Percentiles rank a stretch among this genome's conserved stretches.
Evolutionary conservation across 2,113 vertebrate genomes (phyloP).

Genomic region (Trichechus manatus): DNA sequence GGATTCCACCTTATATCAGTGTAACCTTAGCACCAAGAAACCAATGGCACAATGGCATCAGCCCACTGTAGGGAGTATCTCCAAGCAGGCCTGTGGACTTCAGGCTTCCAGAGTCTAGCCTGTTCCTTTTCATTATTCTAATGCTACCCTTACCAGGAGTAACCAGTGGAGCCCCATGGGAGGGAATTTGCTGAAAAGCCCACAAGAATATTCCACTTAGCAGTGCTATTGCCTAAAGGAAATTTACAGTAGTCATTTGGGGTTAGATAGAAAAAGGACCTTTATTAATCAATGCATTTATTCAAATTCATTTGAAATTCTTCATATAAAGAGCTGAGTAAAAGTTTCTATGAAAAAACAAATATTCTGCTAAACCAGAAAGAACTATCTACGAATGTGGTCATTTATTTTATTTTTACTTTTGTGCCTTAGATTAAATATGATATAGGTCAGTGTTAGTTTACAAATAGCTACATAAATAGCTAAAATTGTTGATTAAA

Average conservation of each 20-base stretch:
- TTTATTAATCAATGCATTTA: background rate
- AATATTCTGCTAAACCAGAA: background rate
- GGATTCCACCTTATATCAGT: background rate
- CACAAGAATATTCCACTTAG: background rate
- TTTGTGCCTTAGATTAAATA: background rate
- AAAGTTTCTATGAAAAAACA: slow-evolving; percentile 21
- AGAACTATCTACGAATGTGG: background rate
- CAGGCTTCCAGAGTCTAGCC: background rate
- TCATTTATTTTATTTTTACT: background rate
- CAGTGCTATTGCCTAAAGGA: background rate
- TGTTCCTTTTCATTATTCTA: background rate
- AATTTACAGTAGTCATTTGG: background rate
- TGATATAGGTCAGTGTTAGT: background rate
- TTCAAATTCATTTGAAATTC: background rate
- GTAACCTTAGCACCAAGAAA: background rate
- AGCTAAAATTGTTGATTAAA: background rate
- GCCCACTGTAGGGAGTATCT: background rate
- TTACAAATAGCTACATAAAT: slow-evolving; percentile 26
- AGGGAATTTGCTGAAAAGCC: background rate
- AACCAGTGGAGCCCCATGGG: background rate
- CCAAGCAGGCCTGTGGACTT: background rate
- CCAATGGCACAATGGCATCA: background rate
- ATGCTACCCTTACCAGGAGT: background rate
- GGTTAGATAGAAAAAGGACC: background rate
- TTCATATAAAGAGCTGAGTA: background rate